Conservation (phyloP, 2,888 invertebrate genomes). For the Linnaemya vulpina region DNA sequence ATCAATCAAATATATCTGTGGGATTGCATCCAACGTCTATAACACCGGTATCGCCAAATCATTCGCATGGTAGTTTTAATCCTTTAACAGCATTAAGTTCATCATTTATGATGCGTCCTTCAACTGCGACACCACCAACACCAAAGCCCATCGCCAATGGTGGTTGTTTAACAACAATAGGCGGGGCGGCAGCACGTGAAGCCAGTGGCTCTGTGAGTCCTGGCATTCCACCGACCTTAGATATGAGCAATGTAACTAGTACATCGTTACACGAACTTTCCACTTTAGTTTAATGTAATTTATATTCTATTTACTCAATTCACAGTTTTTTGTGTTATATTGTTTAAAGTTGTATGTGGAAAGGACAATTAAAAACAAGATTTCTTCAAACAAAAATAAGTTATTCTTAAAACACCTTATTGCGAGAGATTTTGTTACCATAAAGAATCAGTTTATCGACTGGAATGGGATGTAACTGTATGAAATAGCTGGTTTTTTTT, state of each 20-base stretch:
- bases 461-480: too few relatives aligned
- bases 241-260: constrained; percentile 86
- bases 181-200: constrained; percentile 75
- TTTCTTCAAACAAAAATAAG: too few relatives aligned
- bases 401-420: too few relatives aligned
- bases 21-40: constrained; percentile 81
- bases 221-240: constrained; percentile 85
- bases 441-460: too few relatives aligned
- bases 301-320: constrained; percentile 5
- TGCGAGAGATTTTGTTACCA: too few relatives aligned
- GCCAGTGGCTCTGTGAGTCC: constrained; percentile 87
- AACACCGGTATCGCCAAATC: constrained; percentile 83
- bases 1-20: constrained; percentile 68
- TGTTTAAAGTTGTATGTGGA: too few relatives aligned
- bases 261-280: constrained; percentile 88
- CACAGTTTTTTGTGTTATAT: too few relatives aligned
- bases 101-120: constrained; percentile 80
- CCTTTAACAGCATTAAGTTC: constrained; percentile 78
- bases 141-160: constrained; percentile 79
- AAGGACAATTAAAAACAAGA: too few relatives aligned
- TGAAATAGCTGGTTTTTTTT: too few relatives aligned
- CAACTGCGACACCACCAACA: constrained; percentile 83
- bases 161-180: constrained; percentile 73
- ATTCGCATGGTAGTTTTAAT: constrained; percentile 83
- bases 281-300: constrained; percentile 85